Evolutionary conservation across 2,888 invertebrate species (phyloP).

Genomic region (Cylloceria caligata): DNA sequence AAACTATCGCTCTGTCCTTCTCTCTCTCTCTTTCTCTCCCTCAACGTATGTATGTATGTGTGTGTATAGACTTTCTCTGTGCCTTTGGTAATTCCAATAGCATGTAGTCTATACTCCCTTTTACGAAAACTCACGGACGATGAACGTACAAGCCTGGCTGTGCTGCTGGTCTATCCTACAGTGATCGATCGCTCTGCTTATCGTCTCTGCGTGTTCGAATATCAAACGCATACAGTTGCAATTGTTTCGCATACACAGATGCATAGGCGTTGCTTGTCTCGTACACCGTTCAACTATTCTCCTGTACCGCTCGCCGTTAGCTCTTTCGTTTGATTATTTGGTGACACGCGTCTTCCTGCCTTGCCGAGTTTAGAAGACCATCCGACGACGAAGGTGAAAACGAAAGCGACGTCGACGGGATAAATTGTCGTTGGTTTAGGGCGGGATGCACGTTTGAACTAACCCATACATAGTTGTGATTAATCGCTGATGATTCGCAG

Average conservation of each 20-base stretch:
- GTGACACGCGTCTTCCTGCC: constrained; percentile 32
- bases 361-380: constrained; percentile 32
- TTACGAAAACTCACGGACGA: constrained; percentile 9
- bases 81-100: constrained; percentile 33
- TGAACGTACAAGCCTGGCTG: too few relatives aligned
- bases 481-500: constrained; percentile 23
- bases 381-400: constrained; percentile 31
- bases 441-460: constrained; percentile 19
- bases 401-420: constrained; percentile 42
- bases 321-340: constrained; percentile 41
- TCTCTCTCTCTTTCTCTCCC: background rate
- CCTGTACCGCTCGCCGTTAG: constrained; percentile 10
- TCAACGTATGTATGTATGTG: too few relatives aligned
- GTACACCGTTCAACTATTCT: constrained; percentile 9
- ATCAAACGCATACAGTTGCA: background rate
- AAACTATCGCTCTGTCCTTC: background rate
- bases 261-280: background rate
- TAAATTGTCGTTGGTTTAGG: constrained; percentile 48
- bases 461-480: constrained; percentile 24
- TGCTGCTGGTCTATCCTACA: background rate
- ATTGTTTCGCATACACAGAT: background rate
- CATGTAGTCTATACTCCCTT: constrained; percentile 9
- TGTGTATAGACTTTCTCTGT: too few relatives aligned
- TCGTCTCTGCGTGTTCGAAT: background rate
- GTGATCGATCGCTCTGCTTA: background rate